These are phyloP conservation scores for Cossypha niveicapilla DNA, from an alignment of 2,797 vertebrate species.

Conservation along the genomic window DNA sequence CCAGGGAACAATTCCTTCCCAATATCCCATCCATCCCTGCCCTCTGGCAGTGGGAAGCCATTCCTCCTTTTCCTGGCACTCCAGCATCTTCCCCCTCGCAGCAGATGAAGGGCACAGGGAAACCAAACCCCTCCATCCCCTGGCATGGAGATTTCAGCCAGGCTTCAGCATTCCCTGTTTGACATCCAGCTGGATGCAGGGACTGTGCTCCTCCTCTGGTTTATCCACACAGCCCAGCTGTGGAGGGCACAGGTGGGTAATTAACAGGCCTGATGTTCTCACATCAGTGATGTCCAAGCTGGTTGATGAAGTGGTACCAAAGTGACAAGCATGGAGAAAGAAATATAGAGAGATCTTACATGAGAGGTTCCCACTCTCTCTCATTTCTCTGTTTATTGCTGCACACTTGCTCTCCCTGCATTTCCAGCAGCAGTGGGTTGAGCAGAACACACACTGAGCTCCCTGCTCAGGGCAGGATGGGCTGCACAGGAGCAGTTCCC, in stretches of 20 bases:
- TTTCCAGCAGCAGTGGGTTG: not conserved
- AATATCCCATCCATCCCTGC: rapidly evolving
- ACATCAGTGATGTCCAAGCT: not conserved
- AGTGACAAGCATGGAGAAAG: not conserved
- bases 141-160: not conserved
- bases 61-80: not conserved
- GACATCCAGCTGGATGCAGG: not conserved
- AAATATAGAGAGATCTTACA: not conserved
- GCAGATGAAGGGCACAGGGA: not conserved
- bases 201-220: rapidly evolving
- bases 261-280: not conserved
- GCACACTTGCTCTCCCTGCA: not conserved
- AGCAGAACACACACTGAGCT: not conserved
- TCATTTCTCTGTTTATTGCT: not conserved
- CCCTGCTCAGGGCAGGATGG: not conserved
- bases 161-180: not conserved
- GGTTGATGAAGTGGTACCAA: not conserved
- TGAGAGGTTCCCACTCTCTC: not conserved
- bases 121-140: not conserved
- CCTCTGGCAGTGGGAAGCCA: not conserved
- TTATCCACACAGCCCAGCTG: not conserved
- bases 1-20: rapidly evolving
- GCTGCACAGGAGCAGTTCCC: not conserved
- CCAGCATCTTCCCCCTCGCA: not conserved
- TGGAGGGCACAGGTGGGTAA: not conserved